Conservation (phyloP, 2,888 invertebrate species). For the Drosophila monieri region DNA sequence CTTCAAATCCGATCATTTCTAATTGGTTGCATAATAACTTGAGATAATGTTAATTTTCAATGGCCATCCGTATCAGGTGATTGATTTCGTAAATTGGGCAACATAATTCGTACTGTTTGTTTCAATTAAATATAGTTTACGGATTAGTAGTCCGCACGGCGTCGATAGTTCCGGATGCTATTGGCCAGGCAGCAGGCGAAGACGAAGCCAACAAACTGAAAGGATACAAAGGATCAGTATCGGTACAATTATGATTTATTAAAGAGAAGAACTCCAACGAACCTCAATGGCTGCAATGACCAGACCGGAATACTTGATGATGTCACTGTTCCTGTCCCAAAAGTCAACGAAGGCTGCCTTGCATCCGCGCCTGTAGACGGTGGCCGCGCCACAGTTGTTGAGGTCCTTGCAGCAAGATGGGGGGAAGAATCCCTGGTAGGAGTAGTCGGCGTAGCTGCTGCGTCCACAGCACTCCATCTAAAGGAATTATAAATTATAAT, state of each 20-base stretch:
- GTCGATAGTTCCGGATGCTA: slow-evolving; percentile 92
- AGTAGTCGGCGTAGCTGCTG: slow-evolving; percentile 73
- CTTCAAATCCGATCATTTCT: slow-evolving; percentile 28
- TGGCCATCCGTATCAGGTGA: slow-evolving; percentile 63
- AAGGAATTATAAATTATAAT: not conserved
- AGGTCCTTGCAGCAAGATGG: slow-evolving; percentile 80
- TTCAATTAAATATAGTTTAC: slow-evolving; percentile 64
- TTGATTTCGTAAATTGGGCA: slow-evolving; percentile 60
- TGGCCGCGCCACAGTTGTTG: slow-evolving; percentile 73
- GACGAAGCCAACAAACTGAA: slow-evolving; percentile 89
- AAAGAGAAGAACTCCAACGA: slow-evolving; percentile 42
- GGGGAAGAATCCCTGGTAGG: slow-evolving; percentile 80
- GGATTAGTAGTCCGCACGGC: slow-evolving; percentile 87
- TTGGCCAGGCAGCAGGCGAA: slow-evolving; percentile 95
- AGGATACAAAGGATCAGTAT: slow-evolving; percentile 3
- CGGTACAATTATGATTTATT: too few relatives aligned
- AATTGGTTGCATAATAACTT: slow-evolving; percentile 26
- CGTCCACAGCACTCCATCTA: slow-evolving; percentile 83
- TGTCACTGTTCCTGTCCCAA: slow-evolving; percentile 82
- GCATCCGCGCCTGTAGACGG: slow-evolving; percentile 78
- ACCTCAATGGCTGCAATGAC: slow-evolving; percentile 90
- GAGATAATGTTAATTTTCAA: slow-evolving; percentile 46
- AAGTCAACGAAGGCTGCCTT: slow-evolving; percentile 84
- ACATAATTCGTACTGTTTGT: slow-evolving; percentile 73
- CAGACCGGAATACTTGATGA: slow-evolving; percentile 88